Conservation (phyloP, 1,140 invertebrate genomes). For the Zophobas morio region DNA sequence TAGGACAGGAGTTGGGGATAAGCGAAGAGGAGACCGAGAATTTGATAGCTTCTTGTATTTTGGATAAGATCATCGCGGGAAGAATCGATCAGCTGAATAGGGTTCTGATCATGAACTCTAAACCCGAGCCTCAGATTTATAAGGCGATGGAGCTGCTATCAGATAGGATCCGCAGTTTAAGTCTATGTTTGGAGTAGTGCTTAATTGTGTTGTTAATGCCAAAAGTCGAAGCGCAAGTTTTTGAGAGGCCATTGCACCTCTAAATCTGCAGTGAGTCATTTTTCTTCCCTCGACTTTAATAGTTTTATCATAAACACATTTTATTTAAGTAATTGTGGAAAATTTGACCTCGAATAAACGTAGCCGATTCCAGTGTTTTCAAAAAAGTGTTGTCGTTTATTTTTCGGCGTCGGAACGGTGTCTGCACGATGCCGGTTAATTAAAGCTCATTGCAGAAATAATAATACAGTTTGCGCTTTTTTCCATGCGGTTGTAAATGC, state of each 20-base stretch:
- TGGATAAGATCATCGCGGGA: slow-evolving; percentile 83
- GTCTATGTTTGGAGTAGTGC: slow-evolving; percentile 20
- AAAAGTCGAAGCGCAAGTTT: too few species aligned
- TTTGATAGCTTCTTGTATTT: slow-evolving; percentile 50
- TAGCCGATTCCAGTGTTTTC: too few species aligned
- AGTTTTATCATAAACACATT: too few species aligned
- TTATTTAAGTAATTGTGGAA: too few species aligned
- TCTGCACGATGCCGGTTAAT: slow-evolving; percentile 1
- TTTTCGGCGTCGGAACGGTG: background rate
- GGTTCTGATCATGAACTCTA: slow-evolving; percentile 88
- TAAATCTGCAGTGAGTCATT: too few species aligned
- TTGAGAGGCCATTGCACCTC: background rate
- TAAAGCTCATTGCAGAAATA: slow-evolving; percentile 9
- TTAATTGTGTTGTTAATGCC: background rate
- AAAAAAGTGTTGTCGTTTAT: background rate
- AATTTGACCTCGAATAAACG: too few species aligned
- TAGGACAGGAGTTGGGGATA: slow-evolving; percentile 97
- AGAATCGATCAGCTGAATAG: slow-evolving; percentile 97
- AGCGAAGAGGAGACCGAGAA: slow-evolving; percentile 92
- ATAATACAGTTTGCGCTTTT: background rate
- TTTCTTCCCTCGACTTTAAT: too few species aligned
- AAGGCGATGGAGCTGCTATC: slow-evolving; percentile 81
- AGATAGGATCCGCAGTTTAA: slow-evolving; percentile 14
- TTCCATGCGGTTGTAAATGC: slow-evolving; percentile 24
- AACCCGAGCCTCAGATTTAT: slow-evolving; percentile 85